Evolutionary conservation across 2,797 vertebrate species (phyloP), one percentile per base, ranked within the genome.

Genomic region (Danio kyathit): DNA sequence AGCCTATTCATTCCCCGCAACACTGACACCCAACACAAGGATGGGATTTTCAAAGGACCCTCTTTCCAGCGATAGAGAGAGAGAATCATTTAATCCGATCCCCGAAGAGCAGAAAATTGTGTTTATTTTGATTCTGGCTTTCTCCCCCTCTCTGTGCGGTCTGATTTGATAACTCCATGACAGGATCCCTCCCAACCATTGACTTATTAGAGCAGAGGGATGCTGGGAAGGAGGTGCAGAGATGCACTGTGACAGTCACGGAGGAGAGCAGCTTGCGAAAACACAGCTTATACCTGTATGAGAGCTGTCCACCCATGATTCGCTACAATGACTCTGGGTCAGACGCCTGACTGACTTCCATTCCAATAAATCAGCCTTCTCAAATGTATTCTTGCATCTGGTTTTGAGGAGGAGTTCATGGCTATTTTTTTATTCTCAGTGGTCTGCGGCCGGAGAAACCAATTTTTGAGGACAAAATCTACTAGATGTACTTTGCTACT

Each of bases 1-100:
- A 82, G 84, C 57, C 88, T 90, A 93, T 92, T 88, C 92, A 92
- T 92, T 89, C 76, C 82, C 83, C 69, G 85, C 79, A 85, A 90
- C 90, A 86, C 80, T 83, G 88, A 91, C 87, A 90, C 89, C 86
- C 77, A 88, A 89, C 84, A 88, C 81, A 64, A 88, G 82, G 87
- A 83, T 86, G 67, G 88, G 81, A 91, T 89, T 89, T 88, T 86
- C 85, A 77, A 89, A 65, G 86, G 88, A 80, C 84, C 65, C 8
- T 80, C 54, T 84, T 81, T 82, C 87, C 85, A 87, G 77, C 5
- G 48, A 86, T 64, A 89, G 83, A 88, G 79, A 84, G 83, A 88
- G 78, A 83, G 60, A 89, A 80, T 86, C 64, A 81, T 84, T 86
- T 77, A 79, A 83, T 87, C 80, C 69, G 66, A 83, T 82, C 66